phyloP scores from a whole-genome alignment of 2,113 vertebrate species.

The Hemiscyllium ocellatum region DNA sequence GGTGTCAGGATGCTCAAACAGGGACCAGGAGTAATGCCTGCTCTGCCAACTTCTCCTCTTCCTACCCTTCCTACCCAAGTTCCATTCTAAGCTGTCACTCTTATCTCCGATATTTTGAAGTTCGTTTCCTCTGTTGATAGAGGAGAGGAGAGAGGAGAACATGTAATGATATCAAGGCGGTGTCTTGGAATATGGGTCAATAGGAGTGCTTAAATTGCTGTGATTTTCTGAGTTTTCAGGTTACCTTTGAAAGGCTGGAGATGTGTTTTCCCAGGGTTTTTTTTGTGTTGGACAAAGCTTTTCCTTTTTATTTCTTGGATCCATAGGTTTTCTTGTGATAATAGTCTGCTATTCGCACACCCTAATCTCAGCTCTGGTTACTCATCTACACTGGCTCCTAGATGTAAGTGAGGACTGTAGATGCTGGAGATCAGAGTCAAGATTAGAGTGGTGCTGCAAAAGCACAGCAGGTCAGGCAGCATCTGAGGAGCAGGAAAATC shows the following conservation, averaged over 20 bases:
- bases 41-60: neutral
- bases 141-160: neutral
- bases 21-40: neutral
- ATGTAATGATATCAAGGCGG: neutral
- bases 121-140: too few relatives aligned
- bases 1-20: neutral
- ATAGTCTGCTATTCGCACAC: too few relatives aligned
- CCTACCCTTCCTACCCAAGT: neutral
- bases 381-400: too few relatives aligned
- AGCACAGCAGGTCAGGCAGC: too few relatives aligned
- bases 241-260: too few relatives aligned
- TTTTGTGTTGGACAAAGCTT: neutral
- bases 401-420: too few relatives aligned
- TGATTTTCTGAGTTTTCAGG: too few relatives aligned
- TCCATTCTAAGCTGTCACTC: neutral
- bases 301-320: neutral
- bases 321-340: neutral
- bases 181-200: neutral
- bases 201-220: too few relatives aligned
- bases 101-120: neutral
- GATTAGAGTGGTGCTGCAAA: too few relatives aligned
- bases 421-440: too few relatives aligned
- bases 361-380: too few relatives aligned
- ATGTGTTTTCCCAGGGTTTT: neutral
- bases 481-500: too few relatives aligned